A percentile compares a stretch with the other conserved stretches of the same genome.
Evolutionary conservation across 2,888 invertebrate genomes (phyloP).

Genomic region (Philhelius pedissequus): DNA sequence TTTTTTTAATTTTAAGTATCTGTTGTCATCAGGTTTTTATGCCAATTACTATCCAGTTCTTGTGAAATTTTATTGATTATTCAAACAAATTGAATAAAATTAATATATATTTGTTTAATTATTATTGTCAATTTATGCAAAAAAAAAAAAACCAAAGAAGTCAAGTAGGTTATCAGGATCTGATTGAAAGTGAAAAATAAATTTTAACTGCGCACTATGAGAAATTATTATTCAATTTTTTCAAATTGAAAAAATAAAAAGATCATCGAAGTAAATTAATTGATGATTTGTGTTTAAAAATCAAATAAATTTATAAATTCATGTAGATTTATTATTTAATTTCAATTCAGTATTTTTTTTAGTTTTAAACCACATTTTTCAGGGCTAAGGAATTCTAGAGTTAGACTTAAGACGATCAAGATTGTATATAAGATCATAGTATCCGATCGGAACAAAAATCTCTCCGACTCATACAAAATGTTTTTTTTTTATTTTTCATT

Average conservation of each 20-base stretch:
- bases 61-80: background rate
- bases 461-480: no score
- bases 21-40: conserved; percentile 13
- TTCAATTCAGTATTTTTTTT: background rate
- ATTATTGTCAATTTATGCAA: background rate
- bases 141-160: background rate
- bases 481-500: no score
- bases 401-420: no score
- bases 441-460: no score
- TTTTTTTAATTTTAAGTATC: background rate
- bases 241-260: no score
- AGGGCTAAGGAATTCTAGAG: no score
- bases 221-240: background rate
- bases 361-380: background rate
- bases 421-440: no score
- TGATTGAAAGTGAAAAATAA: background rate
- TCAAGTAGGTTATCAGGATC: conserved; percentile 14
- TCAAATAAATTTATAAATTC: background rate
- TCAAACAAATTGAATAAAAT: conserved; percentile 1
- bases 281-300: background rate
- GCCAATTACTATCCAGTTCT: background rate
- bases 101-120: background rate
- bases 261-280: no score
- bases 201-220: background rate
- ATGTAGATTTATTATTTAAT: background rate